Evolutionary conservation across 2,797 vertebrate genomes (phyloP).

Genomic region (Falco rusticolus): DNA sequence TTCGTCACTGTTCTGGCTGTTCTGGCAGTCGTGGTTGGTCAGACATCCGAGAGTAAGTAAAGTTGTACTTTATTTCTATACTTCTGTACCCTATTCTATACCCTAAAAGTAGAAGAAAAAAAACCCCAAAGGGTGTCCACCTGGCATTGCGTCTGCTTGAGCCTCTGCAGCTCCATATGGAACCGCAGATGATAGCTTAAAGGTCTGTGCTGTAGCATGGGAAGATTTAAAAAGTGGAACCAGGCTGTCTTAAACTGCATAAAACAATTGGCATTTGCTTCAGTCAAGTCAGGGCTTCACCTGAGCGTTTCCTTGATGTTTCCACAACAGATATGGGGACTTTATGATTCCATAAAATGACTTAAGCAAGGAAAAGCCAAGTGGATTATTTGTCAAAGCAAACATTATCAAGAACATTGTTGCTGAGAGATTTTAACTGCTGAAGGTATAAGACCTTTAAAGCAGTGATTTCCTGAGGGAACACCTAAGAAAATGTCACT

Average conservation of each 20-base stretch:
- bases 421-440: background rate
- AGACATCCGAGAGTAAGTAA: conserved; percentile 64
- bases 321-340: background rate
- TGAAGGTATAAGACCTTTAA: background rate
- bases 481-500: background rate
- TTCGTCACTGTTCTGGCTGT: background rate
- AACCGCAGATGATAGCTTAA: background rate
- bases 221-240: background rate
- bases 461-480: background rate
- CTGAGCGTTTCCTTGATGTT: background rate
- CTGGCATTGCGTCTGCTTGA: background rate
- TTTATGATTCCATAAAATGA: background rate
- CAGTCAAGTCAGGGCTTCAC: background rate
- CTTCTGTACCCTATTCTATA: background rate
- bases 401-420: background rate
- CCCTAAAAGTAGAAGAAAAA: background rate
- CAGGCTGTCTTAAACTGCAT: background rate
- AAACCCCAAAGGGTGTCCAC: background rate
- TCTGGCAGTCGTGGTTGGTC: background rate
- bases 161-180: background rate
- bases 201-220: background rate
- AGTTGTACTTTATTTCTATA: background rate
- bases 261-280: background rate
- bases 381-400: background rate
- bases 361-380: background rate